Base-by-base conservation (phyloP, 2,113 vertebrate species). In the Malurus elegans region DNA sequence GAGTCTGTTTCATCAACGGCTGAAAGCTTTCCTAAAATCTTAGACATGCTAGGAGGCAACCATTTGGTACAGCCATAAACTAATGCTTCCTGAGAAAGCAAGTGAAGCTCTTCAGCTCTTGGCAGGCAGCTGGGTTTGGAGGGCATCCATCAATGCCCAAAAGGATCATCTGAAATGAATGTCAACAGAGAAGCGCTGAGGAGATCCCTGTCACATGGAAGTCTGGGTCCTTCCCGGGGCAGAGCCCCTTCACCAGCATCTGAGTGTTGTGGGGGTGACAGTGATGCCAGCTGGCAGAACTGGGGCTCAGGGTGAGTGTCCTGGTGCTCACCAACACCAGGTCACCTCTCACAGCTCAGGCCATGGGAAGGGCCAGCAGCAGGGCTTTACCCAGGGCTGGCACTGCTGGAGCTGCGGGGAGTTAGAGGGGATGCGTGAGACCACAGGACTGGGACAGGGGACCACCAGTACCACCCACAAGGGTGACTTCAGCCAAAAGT, bases 71-170 rank as follows among this genome's bases (percentile, higher is more conserved):
- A 89, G 24, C 21, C 31, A 29, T 32, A 36, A 50, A 13, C 61
- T 74, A 34, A 54, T 10, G 47, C 36, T 93, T 60, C 61, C 8
- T n/a, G 29, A 44, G 47, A 71, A 67, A 60, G 5, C 57, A 50
- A 58, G 65, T 3, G 58, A 81, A 58, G n/a, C 67, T 75, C 83
- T 80, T 50, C 71, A 86, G 50, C 28, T 73, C 75, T 48, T 83
- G 71, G 84, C 76, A 69, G 89, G 80, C 13, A 11, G 38, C 64
- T 74, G 31, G 6, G 4, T 45, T 80, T 92, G 91, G 83, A 91
- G 32, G 23, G 69, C 1, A 10, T 61, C 72, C 79, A 53, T 73
- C 83, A 73, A 16, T 4, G 0, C 56, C 32, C 69, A 53, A 60
- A 65, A 70, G 42, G 34, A 42, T 80, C 9, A 0, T 50, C 69